A percentile compares a stretch with the other conserved stretches of the same genome.
Evolutionary conservation across 2,797 vertebrate genomes (phyloP).

Genomic region (Australoheros facetus): DNA sequence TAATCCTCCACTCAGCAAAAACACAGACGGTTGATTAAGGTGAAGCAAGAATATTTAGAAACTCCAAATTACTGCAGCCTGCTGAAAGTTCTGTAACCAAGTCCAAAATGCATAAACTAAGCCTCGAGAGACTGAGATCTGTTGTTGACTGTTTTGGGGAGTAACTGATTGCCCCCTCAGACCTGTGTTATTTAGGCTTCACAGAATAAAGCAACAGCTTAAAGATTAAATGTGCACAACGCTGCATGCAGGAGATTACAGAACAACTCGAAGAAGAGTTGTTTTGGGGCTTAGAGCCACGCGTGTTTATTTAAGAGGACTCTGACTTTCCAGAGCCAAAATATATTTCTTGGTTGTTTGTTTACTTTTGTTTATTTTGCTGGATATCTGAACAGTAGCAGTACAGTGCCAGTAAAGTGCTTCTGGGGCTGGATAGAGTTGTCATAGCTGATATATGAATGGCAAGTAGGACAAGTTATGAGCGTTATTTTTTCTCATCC

Average conservation of each 20-base stretch:
- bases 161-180: conserved; percentile 49
- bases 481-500: not conserved
- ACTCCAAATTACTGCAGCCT: conserved; percentile 22
- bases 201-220: conserved; percentile 40
- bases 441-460: not conserved
- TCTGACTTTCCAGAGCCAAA: conserved; percentile 35
- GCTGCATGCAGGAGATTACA: conserved; percentile 59
- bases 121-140: conserved; percentile 28
- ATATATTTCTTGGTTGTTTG: conserved; percentile 37
- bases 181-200: conserved; percentile 46
- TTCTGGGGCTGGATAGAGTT: not conserved
- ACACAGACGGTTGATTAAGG: conserved; percentile 31
- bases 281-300: conserved; percentile 44
- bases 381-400: conserved; percentile 22
- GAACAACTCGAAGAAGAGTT: conserved; percentile 38
- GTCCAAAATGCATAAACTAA: conserved; percentile 10
- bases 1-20: conserved; percentile 57
- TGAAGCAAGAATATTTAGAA: conserved; percentile 44
- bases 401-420: not conserved
- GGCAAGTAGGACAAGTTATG: not conserved
- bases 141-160: conserved; percentile 20
- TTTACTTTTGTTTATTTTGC: conserved; percentile 45
- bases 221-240: conserved; percentile 52
- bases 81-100: conserved; percentile 1
- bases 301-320: conserved; percentile 52